Percentiles rank a stretch among this genome's conserved stretches.
phyloP scores from a whole-genome alignment of 2,888 invertebrate genomes.

The Apodemia hepburni region DNA sequence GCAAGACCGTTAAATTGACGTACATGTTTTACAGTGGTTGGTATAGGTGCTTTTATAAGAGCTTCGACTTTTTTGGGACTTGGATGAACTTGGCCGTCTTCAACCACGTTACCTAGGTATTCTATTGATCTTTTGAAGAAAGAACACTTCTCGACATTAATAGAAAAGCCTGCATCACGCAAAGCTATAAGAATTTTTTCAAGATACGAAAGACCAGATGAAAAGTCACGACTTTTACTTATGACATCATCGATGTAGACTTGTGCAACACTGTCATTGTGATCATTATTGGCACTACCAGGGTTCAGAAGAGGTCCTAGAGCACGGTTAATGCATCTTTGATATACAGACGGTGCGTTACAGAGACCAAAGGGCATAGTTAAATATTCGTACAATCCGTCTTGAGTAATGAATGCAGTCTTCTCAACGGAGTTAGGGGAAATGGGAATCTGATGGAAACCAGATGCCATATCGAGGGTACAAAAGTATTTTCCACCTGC shows the following conservation, averaged over 20 bases:
- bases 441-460: conserved; percentile 35
- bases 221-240: conserved; percentile 18
- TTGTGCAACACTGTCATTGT: conserved; percentile 26
- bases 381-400: conserved; percentile 31
- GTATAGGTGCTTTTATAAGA: conserved; percentile 26
- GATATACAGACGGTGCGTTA: conserved; percentile 33
- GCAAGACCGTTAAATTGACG: conserved; percentile 35
- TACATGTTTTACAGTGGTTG: conserved; percentile 27
- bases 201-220: conserved; percentile 29
- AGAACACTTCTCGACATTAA: conserved; percentile 32
- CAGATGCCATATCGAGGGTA: conserved; percentile 28
- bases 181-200: conserved; percentile 25
- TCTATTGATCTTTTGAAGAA: conserved; percentile 32
- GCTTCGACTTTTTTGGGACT: conserved; percentile 33
- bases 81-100: conserved; percentile 31
- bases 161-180: conserved; percentile 31
- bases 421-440: conserved; percentile 31
- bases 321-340: conserved; percentile 30
- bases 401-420: conserved; percentile 33
- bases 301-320: conserved; percentile 16
- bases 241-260: conserved; percentile 34
- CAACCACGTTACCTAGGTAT: conserved; percentile 31
- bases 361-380: conserved; percentile 34
- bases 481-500: conserved; percentile 9
- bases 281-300: not conserved